These are phyloP conservation scores for Drosophila kanekoi DNA, from an alignment of 2,888 invertebrate genomes.

Conservation along the genomic window DNA sequence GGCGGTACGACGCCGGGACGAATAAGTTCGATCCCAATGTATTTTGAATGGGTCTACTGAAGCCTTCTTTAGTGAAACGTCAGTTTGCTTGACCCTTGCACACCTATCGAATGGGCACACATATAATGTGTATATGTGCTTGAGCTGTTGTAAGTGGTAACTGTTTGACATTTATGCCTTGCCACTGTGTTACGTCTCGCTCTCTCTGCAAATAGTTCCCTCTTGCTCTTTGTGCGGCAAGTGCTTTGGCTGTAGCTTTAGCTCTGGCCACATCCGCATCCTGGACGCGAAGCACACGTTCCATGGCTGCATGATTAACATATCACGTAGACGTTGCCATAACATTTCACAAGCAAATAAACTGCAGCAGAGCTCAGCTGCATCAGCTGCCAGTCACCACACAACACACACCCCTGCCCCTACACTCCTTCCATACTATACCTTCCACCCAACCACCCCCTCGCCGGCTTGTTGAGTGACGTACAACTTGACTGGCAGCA, in stretches of 20 bases:
- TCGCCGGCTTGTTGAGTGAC: slow-evolving; percentile 30
- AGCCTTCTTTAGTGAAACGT: neutral
- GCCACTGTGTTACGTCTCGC: slow-evolving; percentile 44
- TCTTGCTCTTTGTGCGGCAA: neutral
- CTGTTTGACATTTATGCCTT: slow-evolving; percentile 57
- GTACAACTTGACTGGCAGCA: slow-evolving; percentile 67
- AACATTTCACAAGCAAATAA: slow-evolving; percentile 67
- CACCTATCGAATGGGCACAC: neutral
- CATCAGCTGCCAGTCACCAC: slow-evolving; percentile 25
- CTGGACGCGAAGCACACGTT: slow-evolving; percentile 55
- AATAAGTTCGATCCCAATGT: too few species aligned
- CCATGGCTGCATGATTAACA: slow-evolving; percentile 81
- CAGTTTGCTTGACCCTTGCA: slow-evolving; percentile 29
- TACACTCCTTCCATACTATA: neutral
- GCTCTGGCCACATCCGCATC: slow-evolving; percentile 63
- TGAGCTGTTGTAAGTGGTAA: slow-evolving; percentile 25
- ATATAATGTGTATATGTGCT: neutral
- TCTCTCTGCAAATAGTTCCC: too few species aligned
- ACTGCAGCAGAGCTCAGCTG: slow-evolving; percentile 52
- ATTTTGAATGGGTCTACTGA: too few species aligned
- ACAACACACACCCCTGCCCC: neutral
- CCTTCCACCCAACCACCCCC: neutral
- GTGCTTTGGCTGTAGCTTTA: slow-evolving; percentile 10
- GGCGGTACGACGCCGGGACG: too few species aligned
- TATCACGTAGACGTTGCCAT: slow-evolving; percentile 82